These are phyloP conservation scores for Drosophila kanapiae DNA, from an alignment of 1,140 invertebrate genomes.

Conservation along the genomic window DNA sequence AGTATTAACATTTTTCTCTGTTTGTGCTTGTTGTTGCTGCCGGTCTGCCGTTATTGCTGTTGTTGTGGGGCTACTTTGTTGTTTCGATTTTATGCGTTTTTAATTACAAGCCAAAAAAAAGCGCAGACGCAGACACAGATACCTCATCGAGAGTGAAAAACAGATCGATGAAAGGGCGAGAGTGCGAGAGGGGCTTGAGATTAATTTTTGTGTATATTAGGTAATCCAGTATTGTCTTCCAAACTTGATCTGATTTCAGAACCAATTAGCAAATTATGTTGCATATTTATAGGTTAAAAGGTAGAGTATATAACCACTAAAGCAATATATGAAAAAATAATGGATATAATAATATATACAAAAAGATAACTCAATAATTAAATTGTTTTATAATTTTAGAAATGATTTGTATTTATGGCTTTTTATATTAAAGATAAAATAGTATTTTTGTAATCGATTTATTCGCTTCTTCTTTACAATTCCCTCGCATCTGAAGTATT, in stretches of 20 bases:
- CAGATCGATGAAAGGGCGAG: neutral
- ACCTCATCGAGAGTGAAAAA: slow-evolving; percentile 19
- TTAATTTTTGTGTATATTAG: neutral
- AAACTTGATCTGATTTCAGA: neutral
- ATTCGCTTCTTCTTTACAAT: neutral
- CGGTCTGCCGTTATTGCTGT: slow-evolving; percentile 13
- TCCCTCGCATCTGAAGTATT: too few relatives aligned
- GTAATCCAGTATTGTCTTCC: neutral
- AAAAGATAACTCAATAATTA: neutral
- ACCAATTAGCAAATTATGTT: neutral
- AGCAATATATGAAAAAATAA: too few relatives aligned
- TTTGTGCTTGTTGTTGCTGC: slow-evolving; percentile 33
- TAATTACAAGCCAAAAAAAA: slow-evolving; percentile 54
- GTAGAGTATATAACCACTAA: neutral
- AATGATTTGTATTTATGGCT: neutral
- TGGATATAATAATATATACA: neutral
- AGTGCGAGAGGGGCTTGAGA: neutral
- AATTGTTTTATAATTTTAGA: neutral
- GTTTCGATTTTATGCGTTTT: slow-evolving; percentile 68
- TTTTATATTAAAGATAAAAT: neutral
- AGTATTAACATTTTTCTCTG: slow-evolving; percentile 52
- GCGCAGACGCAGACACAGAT: slow-evolving; percentile 20
- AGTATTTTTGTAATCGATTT: neutral
- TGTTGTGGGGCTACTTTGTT: slow-evolving; percentile 57
- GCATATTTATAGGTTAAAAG: slow-evolving; percentile 3